Conservation (phyloP, 2,797 vertebrate genomes). For the Myiotriccus ornatus region DNA sequence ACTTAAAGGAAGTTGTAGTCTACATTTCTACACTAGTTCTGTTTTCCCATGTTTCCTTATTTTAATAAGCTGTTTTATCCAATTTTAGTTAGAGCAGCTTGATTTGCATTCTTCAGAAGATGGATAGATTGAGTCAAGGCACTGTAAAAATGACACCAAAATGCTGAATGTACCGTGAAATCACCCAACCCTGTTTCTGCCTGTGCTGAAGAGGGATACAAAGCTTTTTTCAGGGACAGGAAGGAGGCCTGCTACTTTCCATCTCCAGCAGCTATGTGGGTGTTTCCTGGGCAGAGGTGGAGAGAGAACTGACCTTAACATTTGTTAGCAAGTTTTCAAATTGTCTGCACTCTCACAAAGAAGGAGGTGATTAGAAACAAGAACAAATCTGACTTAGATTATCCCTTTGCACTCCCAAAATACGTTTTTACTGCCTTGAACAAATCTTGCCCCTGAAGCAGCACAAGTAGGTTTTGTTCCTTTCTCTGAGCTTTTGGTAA, state of each 20-base stretch:
- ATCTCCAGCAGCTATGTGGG: not conserved
- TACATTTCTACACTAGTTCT: not conserved
- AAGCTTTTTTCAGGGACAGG: not conserved
- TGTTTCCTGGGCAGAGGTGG: not conserved
- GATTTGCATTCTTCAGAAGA: not conserved
- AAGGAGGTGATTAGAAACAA: constrained; percentile 19
- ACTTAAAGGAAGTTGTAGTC: not conserved
- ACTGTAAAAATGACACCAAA: not conserved
- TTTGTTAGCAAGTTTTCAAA: constrained; percentile 38
- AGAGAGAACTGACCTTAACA: not conserved
- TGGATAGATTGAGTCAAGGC: not conserved
- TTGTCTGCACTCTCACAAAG: not conserved
- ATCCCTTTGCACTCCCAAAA: constrained; percentile 1
- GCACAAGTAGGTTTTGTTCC: constrained; percentile 45
- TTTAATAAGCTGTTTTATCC: not conserved
- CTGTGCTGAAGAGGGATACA: not conserved
- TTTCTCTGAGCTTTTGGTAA: constrained; percentile 10
- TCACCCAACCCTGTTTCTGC: not conserved
- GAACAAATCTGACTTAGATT: constrained; percentile 17
- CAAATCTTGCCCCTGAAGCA: constrained; percentile 12
- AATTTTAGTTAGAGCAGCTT: not conserved
- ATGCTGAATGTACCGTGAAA: not conserved
- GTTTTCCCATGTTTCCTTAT: not conserved
- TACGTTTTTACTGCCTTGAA: constrained; percentile 14
- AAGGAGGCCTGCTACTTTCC: not conserved